Conservation (phyloP, 2,113 vertebrate species). For the Dunckerocampus dactyliophorus region DNA sequence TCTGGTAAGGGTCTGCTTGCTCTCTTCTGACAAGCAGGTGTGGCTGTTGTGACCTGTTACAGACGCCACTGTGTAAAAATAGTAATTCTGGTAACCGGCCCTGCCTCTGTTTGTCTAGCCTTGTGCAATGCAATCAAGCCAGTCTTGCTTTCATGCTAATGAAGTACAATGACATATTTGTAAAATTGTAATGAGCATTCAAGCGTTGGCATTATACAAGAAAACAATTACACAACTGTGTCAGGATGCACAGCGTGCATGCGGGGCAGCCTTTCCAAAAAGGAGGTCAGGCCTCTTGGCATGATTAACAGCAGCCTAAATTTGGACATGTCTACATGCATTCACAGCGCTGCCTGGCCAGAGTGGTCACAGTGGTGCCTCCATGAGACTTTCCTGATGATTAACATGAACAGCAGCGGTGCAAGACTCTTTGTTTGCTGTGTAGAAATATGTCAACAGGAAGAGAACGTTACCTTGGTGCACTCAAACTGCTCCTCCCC, state of each 20-base stretch:
- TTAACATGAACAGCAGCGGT: neutral
- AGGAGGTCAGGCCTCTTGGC: neutral
- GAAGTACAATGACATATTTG: no score
- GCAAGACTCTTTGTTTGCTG: neutral
- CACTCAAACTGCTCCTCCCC: constrained; percentile 73
- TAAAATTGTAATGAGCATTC: no score
- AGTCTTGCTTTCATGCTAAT: no score
- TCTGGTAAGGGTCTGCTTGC: no score
- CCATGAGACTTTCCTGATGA: neutral
- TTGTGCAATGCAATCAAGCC: no score
- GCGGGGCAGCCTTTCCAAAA: neutral
- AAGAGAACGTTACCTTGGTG: constrained; percentile 80
- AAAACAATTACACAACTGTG: neutral
- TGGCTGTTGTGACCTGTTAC: no score
- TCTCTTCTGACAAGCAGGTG: no score
- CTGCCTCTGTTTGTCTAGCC: no score
- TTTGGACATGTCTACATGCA: neutral
- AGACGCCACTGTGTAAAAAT: no score
- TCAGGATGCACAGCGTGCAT: neutral
- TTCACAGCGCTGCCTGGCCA: neutral
- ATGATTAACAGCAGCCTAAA: neutral
- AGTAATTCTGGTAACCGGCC: no score
- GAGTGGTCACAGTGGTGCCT: neutral
- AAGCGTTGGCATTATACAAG: neutral
- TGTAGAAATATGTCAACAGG: neutral